Percentiles rank a stretch among this genome's conserved stretches.
Evolutionary conservation across 2,113 vertebrate genomes (phyloP).

Genomic region (Ictalurus furcatus): DNA sequence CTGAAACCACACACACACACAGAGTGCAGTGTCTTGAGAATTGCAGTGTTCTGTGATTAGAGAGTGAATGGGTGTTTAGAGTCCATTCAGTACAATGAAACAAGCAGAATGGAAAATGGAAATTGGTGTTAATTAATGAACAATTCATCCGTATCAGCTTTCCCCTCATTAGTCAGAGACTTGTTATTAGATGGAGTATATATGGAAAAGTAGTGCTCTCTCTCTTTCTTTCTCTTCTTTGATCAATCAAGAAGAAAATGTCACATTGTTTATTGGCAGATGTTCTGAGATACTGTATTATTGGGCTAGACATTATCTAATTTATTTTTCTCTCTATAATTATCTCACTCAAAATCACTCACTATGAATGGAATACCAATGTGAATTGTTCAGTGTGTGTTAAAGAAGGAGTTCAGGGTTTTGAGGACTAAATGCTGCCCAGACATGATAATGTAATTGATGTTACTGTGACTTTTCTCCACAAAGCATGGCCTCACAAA

Average conservation of each 20-base stretch:
- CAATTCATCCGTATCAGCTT: not conserved
- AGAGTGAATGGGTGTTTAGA: constrained; percentile 5
- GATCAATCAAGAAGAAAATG: not conserved
- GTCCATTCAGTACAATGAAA: constrained; percentile 13
- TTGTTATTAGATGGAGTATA: not conserved
- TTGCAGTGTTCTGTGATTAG: constrained; percentile 13
- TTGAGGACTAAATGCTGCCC: not conserved
- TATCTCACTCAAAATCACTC: not conserved
- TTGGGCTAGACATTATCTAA: not conserved
- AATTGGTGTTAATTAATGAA: constrained; percentile 33
- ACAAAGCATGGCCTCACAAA: not conserved
- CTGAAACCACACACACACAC: not conserved
- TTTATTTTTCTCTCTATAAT: not conserved
- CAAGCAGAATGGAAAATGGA: not conserved
- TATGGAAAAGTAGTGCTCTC: not conserved
- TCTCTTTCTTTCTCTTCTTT: not conserved
- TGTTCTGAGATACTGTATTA: constrained; percentile 1
- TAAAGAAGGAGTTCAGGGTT: not conserved
- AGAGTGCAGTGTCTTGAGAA: not conserved
- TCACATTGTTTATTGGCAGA: not conserved
- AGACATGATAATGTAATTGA: not conserved
- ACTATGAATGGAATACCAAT: not conserved
- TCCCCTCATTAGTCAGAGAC: not conserved
- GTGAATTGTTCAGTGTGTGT: not conserved
- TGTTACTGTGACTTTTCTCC: not conserved